Evolutionary conservation across 2,113 vertebrate genomes (phyloP), one percentile per base, ranked within the genome.

Genomic region (Carettochelys insculpta): DNA sequence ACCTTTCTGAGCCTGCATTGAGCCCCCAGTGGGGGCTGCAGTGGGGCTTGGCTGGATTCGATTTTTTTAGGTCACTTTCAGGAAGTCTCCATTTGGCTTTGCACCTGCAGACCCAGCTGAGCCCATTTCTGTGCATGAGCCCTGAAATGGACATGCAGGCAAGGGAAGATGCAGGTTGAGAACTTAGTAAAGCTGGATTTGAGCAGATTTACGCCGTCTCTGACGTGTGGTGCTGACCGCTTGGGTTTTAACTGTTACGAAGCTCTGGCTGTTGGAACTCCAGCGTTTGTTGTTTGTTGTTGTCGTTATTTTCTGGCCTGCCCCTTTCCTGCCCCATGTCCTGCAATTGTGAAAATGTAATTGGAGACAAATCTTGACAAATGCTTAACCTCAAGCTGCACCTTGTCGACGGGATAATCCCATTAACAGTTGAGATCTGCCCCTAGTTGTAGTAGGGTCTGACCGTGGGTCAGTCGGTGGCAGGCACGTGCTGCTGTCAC

Each of bases 401-500:
- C n/a, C n/a, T n/a, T n/a, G n/a, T n/a, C n/a, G n/a, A n/a, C n/a
- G n/a, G n/a, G n/a, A n/a, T n/a, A n/a, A n/a, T n/a, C n/a, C n/a
- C n/a, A n/a, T n/a, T n/a, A n/a, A n/a, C n/a, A n/a, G 61, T 3
- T 68, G 61, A 68, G 61, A 8, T 22, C 25, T 3, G 25, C 54
- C 54, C 10, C n/a, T 68, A 8, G 31, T 65, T 29, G 11, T 6
- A 58, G 29, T 58, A 11, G 61, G 9, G 61, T 7, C 61, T 9
- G 3, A n/a, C n/a, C 9, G 10, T 5, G 2, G 19, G 9, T 19
- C 61, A 22, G 54, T 73, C 45, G 45, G 1, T 90, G 51, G 83
- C 52, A 79, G 94, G 92, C 87, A 90, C 90, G 94, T 92, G 79
- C 78, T 82, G 48, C 82, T 61, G 52, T 83, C 87, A 81, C 47